Conservation (phyloP, 2,797 vertebrate species). For the Sebastes oblongus region DNA sequence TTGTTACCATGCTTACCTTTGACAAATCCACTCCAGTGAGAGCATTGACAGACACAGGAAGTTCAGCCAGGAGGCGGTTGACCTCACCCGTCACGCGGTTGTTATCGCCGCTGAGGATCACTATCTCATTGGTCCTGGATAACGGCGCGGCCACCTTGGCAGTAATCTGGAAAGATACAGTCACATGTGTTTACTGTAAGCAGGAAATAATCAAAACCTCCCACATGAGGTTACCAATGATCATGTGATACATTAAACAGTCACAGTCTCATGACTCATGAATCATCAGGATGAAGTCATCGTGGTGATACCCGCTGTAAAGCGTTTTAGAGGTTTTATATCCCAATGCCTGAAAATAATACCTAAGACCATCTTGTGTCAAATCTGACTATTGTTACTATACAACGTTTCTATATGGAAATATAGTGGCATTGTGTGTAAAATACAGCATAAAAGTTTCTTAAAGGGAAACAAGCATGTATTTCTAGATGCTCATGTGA, state of each 20-base stretch:
- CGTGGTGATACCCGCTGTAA: background rate
- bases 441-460: too few species aligned
- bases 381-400: background rate
- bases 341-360: background rate
- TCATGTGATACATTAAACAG: background rate
- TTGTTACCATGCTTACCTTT: constrained; percentile 81
- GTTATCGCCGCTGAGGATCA: constrained; percentile 90
- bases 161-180: constrained; percentile 83
- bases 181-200: background rate
- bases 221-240: background rate
- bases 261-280: background rate
- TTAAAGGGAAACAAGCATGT: too few species aligned
- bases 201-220: background rate
- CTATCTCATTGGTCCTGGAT: constrained; percentile 89
- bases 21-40: constrained; percentile 92
- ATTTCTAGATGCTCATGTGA: too few species aligned
- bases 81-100: constrained; percentile 84
- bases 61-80: constrained; percentile 90
- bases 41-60: constrained; percentile 90
- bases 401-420: background rate
- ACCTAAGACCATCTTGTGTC: background rate
- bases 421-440: background rate
- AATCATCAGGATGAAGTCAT: background rate
- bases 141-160: constrained; percentile 90
- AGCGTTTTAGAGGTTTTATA: background rate